Evolutionary conservation across 1,140 invertebrate species (phyloP).

Genomic region (Heterodera carotae): DNA sequence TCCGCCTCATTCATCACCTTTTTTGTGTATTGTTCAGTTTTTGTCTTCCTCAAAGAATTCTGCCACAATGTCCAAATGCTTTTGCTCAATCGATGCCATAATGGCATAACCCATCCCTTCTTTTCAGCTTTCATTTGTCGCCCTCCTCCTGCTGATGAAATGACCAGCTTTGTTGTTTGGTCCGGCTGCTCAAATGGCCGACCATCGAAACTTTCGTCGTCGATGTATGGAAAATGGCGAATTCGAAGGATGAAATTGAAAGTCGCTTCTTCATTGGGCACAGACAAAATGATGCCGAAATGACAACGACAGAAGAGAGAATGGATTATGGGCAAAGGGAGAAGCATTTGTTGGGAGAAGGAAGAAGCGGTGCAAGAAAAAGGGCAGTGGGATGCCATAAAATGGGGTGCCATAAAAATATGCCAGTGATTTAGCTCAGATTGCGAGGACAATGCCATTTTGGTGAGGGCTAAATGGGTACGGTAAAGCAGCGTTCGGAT

Average conservation of each 20-base stretch:
- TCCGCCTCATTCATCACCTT: background rate
- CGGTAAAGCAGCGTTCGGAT: background rate
- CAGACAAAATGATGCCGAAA: background rate
- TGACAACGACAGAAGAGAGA: background rate
- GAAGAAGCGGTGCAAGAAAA: constrained; percentile 13
- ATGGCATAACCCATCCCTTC: background rate
- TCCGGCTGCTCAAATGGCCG: background rate
- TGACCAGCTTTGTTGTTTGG: background rate
- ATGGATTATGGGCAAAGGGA: background rate
- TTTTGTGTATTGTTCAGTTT: background rate
- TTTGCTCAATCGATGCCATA: background rate
- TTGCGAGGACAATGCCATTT: background rate
- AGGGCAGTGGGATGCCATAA: constrained; percentile 11
- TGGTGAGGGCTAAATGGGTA: background rate
- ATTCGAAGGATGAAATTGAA: constrained; percentile 16
- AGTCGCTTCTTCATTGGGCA: background rate
- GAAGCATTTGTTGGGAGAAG: constrained; percentile 7
- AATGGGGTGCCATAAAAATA: background rate
- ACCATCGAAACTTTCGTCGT: constrained; percentile 5
- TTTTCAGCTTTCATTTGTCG: background rate
- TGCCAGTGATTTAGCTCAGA: background rate
- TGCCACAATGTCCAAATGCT: constrained; percentile 6
- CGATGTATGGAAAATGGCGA: constrained; percentile 36
- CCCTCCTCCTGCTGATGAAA: background rate
- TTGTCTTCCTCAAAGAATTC: background rate